Evolutionary conservation across 2,888 invertebrate species (phyloP).

Genomic region (Masnerella sp.): DNA sequence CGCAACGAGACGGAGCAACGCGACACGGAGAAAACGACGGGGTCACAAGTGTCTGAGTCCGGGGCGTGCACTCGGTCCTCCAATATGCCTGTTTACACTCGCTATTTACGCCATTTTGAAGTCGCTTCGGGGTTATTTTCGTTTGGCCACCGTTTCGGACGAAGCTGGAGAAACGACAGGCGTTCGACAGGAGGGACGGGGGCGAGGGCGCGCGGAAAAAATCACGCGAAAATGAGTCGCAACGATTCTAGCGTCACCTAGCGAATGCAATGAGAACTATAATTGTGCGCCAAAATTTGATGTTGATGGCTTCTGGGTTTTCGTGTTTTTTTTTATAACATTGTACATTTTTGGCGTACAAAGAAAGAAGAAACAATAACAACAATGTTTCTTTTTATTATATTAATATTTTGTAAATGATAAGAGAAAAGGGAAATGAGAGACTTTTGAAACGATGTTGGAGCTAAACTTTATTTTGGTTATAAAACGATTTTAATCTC

Average conservation of each 20-base stretch:
- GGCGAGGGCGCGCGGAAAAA: slow-evolving; percentile 15
- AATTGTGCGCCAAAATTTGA: not conserved
- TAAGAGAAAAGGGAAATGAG: no score
- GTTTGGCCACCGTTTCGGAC: slow-evolving; percentile 36
- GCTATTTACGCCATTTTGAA: slow-evolving; percentile 75
- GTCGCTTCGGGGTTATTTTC: slow-evolving; percentile 43
- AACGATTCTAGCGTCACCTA: not conserved
- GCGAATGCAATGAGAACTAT: not conserved
- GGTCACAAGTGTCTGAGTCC: not conserved
- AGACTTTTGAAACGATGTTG: no score
- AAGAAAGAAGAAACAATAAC: no score
- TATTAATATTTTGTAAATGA: no score
- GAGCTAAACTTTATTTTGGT: no score
- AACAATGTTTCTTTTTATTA: no score
- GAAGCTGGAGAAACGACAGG: slow-evolving; percentile 8
- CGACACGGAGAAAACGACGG: slow-evolving; percentile 16
- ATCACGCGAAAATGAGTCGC: slow-evolving; percentile 18
- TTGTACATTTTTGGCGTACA: no score
- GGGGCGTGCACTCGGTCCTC: slow-evolving; percentile 46
- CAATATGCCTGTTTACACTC: slow-evolving; percentile 75
- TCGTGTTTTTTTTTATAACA: not conserved
- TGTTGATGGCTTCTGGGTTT: not conserved
- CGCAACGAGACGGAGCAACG: slow-evolving; percentile 32
- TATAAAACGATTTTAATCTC: no score
- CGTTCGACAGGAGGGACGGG: not conserved